A percentile compares a stretch with the other conserved stretches of the same genome.
phyloP scores from a whole-genome alignment of 2,113 vertebrate species.

The Atractosteus spatula region DNA sequence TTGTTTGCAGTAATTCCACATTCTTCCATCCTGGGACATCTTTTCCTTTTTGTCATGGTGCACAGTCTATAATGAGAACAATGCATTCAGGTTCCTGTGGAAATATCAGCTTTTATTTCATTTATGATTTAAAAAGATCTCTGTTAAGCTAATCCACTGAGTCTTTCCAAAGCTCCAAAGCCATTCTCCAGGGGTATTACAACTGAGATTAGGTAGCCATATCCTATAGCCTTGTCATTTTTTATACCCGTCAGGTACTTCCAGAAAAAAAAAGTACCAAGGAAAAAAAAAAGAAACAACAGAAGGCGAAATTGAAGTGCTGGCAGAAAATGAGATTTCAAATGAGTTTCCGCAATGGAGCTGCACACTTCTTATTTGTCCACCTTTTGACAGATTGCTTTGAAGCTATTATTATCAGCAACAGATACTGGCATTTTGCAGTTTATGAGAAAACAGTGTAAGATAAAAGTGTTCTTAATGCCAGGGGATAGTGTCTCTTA shows the following conservation, averaged over 20 bases:
- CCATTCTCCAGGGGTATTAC: slow-evolving; percentile 20
- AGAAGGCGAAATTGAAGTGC: slow-evolving; percentile 44
- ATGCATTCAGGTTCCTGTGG: neutral
- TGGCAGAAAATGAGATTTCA: slow-evolving; percentile 51
- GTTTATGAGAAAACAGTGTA: slow-evolving; percentile 31
- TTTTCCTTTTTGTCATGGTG: no score
- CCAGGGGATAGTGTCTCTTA: slow-evolving; percentile 16
- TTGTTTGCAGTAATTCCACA: no score
- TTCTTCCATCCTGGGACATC: neutral
- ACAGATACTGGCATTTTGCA: slow-evolving; percentile 39
- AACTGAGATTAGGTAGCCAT: slow-evolving; percentile 21
- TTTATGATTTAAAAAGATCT: slow-evolving; percentile 8
- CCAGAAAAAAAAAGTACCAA: neutral
- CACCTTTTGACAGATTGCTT: slow-evolving; percentile 37
- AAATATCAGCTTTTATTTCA: slow-evolving; percentile 15
- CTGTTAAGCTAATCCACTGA: slow-evolving; percentile 16
- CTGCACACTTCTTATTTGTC: slow-evolving; percentile 33
- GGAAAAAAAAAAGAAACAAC: slow-evolving; percentile 7
- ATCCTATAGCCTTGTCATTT: slow-evolving; percentile 15
- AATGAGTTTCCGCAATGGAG: slow-evolving; percentile 41
- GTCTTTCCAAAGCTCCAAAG: neutral
- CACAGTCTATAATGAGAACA: slow-evolving; percentile 7
- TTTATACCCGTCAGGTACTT: slow-evolving; percentile 13
- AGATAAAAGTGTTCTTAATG: slow-evolving; percentile 26
- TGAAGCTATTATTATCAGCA: slow-evolving; percentile 41